Evolutionary conservation across 2,888 invertebrate species (phyloP).

Genomic region (Chironomus riparius): DNA sequence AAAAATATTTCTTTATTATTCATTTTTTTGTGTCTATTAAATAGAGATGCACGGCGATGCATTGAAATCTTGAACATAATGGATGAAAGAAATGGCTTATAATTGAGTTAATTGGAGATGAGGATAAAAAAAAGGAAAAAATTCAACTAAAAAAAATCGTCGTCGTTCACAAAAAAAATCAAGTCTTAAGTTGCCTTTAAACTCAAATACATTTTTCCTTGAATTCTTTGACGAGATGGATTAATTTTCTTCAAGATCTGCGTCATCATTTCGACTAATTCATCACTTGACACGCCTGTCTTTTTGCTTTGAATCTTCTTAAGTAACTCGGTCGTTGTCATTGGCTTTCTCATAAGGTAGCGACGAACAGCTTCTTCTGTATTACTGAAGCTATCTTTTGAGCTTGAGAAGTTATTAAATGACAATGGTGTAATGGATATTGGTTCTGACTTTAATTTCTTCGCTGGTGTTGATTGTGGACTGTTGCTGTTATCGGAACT

Average conservation of each 20-base stretch:
- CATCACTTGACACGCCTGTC: constrained; percentile 80
- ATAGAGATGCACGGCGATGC: no score
- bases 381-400: constrained; percentile 64
- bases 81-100: no score
- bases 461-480: constrained; percentile 40
- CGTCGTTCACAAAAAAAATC: no score
- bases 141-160: no score
- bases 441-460: constrained; percentile 37
- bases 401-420: constrained; percentile 39
- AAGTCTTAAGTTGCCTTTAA: constrained; percentile 49
- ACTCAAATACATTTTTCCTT: constrained; percentile 90
- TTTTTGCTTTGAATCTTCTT: constrained; percentile 94
- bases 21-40: no score
- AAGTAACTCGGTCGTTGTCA: constrained; percentile 92
- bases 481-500: constrained; percentile 35
- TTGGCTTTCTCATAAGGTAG: constrained; percentile 91
- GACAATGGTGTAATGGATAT: constrained; percentile 39
- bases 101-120: no score
- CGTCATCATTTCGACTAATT: constrained; percentile 87
- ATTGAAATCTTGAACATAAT: no score
- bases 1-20: no score
- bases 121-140: no score
- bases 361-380: constrained; percentile 91
- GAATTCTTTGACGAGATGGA: constrained; percentile 83
- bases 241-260: constrained; percentile 91